A percentile compares a stretch with the other conserved stretches of the same genome.
These are phyloP conservation scores for Bubo blakistoni DNA, from an alignment of 2,113 vertebrate genomes.

Conservation along the genomic window DNA sequence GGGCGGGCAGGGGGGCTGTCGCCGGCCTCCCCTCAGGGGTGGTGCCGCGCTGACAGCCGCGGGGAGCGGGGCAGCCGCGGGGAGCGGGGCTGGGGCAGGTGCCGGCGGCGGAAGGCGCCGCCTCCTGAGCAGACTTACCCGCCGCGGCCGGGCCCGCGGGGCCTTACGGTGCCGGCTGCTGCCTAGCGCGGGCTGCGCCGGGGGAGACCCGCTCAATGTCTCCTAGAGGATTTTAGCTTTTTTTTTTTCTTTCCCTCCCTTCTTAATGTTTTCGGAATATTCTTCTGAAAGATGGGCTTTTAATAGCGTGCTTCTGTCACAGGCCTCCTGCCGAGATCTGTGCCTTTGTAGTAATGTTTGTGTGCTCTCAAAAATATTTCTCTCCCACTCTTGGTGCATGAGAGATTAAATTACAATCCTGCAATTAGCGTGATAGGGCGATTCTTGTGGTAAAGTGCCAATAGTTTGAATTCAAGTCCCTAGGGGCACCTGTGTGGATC, in stretches of 20 bases:
- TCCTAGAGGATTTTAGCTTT: rapidly evolving
- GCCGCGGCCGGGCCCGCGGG: background rate
- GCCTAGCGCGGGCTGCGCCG: background rate
- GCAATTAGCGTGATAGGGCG: background rate
- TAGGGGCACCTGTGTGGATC: background rate
- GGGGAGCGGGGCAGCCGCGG: background rate
- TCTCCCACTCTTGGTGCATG: background rate
- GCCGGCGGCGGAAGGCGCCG: background rate
- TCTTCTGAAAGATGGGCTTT: background rate
- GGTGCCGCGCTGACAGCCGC: background rate
- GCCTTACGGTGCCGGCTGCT: background rate
- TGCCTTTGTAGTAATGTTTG: background rate
- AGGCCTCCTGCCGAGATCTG: background rate
- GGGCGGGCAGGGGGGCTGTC: background rate
- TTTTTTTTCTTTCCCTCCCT: too few relatives aligned
- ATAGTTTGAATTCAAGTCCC: background rate
- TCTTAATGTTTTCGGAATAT: background rate
- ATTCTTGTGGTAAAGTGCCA: background rate
- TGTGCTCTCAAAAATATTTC: background rate
- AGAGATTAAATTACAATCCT: background rate
- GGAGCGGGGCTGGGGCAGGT: background rate
- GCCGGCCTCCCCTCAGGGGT: background rate
- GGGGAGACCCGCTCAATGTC: background rate
- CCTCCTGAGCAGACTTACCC: background rate
- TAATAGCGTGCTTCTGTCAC: background rate